Evolutionary conservation across 2,888 invertebrate genomes (phyloP).

Genomic region (Cephus nigrinus): DNA sequence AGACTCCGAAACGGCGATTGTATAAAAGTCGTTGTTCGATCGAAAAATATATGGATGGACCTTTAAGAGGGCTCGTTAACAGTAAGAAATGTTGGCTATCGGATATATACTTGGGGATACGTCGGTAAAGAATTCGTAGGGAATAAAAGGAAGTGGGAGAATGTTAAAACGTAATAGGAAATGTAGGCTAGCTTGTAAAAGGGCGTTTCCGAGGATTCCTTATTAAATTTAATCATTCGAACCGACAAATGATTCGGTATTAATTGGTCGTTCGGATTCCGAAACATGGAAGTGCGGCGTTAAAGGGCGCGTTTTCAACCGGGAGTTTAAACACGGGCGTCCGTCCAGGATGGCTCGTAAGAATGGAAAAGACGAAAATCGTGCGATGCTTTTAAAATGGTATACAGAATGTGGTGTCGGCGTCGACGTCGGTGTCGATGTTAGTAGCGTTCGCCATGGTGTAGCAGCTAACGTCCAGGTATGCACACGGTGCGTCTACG

Average conservation of each 20-base stretch:
- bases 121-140: background rate
- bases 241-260: slow-evolving; percentile 32
- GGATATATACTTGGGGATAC: background rate
- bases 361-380: background rate
- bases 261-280: slow-evolving; percentile 25
- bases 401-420: background rate
- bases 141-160: background rate
- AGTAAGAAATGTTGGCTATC: background rate
- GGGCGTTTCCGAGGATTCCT: slow-evolving; percentile 15
- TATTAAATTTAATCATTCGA: slow-evolving; percentile 32
- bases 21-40: background rate
- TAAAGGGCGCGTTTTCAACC: background rate
- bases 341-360: background rate
- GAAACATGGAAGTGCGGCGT: background rate
- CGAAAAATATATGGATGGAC: background rate
- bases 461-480: slow-evolving; percentile 16
- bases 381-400: background rate
- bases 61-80: background rate
- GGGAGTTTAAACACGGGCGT: background rate
- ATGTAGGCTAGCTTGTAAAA: background rate
- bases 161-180: background rate
- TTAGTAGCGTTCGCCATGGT: background rate
- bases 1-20: background rate
- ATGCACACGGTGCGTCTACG: slow-evolving; percentile 24
- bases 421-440: background rate